Percentiles rank a stretch among this genome's conserved stretches.
Conservation (phyloP, 1,140 invertebrate genomes). For the Marisa cornuarietis region DNA sequence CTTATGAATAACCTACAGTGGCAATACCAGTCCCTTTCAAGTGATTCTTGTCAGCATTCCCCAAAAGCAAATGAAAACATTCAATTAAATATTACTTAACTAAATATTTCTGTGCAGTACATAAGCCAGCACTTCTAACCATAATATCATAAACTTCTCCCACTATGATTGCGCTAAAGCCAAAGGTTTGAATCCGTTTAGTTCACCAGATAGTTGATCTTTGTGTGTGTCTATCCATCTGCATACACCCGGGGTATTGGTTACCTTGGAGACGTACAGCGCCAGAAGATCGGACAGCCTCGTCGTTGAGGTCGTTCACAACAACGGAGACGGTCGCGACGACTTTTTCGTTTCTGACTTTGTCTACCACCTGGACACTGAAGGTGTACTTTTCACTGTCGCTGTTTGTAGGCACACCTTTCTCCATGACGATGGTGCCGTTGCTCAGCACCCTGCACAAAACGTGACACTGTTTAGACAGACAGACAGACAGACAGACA, state of each 20-base stretch:
- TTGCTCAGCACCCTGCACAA: slow-evolving; percentile 70
- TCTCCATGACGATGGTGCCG: slow-evolving; percentile 94
- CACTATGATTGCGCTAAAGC: background rate
- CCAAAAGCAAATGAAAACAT: background rate
- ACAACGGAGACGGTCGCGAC: slow-evolving; percentile 88
- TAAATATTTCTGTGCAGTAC: background rate
- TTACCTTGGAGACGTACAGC: slow-evolving; percentile 85
- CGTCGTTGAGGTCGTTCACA: slow-evolving; percentile 92
- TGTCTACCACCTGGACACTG: slow-evolving; percentile 29
- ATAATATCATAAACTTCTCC: background rate
- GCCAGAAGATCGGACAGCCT: slow-evolving; percentile 94
- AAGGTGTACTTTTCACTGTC: slow-evolving; percentile 55
- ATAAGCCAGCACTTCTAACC: background rate
- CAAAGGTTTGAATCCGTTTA: background rate
- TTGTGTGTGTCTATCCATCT: background rate
- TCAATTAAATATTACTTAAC: background rate
- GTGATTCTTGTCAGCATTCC: too few species aligned
- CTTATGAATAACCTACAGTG: too few species aligned
- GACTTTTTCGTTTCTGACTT: slow-evolving; percentile 60
- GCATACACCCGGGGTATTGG: slow-evolving; percentile 70
- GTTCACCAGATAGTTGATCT: background rate
- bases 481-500: too few species aligned
- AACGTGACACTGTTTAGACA: too few species aligned
- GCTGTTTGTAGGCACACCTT: slow-evolving; percentile 86
- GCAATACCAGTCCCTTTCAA: too few species aligned